These are phyloP conservation scores for Metopia argyrocephala DNA, from an alignment of 2,888 invertebrate species.

Conservation along the genomic window DNA sequence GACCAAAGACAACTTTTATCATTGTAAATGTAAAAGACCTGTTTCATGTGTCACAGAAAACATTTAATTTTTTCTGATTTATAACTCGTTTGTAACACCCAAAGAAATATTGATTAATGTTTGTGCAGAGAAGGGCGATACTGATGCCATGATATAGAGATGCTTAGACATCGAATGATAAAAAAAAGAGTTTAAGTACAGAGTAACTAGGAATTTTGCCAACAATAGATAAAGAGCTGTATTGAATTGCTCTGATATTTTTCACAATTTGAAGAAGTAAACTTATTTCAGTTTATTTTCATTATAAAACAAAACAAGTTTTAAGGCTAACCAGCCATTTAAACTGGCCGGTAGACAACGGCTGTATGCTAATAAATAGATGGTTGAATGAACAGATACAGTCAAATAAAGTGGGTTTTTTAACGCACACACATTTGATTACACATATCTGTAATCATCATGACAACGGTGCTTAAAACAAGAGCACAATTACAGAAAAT, in stretches of 20 bases:
- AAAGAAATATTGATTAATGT: constrained; percentile 57
- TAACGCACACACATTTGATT: not conserved
- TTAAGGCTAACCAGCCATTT: not conserved
- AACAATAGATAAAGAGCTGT: not conserved
- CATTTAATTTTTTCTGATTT: constrained; percentile 6
- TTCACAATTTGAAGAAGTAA: not conserved
- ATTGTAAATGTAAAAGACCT: constrained; percentile 11
- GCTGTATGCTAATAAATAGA: not conserved
- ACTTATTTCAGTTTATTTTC: not conserved
- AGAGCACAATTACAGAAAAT: not conserved
- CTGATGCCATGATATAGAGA: constrained; percentile 24
- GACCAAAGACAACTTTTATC: not conserved
- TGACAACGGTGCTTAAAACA: not conserved
- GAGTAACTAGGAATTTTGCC: not conserved
- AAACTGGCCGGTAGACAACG: not conserved
- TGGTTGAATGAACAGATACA: not conserved
- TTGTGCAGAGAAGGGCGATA: constrained; percentile 49
- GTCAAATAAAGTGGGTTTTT: not conserved
- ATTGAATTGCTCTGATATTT: not conserved
- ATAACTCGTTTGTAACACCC: constrained; percentile 51
- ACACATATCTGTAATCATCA: not conserved
- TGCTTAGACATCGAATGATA: not conserved
- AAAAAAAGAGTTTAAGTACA: not conserved
- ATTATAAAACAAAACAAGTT: not conserved
- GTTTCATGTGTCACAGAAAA: constrained; percentile 39